phyloP scores from a whole-genome alignment of 2,113 vertebrate species.

The Ivindomyrus marchei region DNA sequence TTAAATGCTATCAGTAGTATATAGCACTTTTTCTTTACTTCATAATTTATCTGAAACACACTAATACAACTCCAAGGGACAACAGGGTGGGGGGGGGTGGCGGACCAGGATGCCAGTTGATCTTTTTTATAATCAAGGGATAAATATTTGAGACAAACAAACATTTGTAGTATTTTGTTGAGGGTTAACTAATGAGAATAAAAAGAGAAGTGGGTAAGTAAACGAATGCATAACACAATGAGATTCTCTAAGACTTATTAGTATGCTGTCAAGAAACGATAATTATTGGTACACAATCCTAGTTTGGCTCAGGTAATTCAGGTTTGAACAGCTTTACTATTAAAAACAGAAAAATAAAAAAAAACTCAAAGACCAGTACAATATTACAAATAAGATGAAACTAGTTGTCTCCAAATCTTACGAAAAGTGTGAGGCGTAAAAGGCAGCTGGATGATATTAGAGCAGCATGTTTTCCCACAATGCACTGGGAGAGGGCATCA shows the following conservation, averaged over 20 bases:
- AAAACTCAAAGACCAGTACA: background rate
- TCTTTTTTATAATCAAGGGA: background rate
- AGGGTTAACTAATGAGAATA: background rate
- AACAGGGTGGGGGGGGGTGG: background rate
- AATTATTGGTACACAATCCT: background rate
- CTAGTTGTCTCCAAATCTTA: background rate
- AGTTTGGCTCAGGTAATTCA: background rate
- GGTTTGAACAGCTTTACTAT: background rate
- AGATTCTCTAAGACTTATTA: background rate
- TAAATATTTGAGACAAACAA: background rate
- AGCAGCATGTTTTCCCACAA: slow-evolving; percentile 32
- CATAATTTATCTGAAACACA: background rate
- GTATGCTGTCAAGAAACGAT: background rate
- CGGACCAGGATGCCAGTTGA: background rate
- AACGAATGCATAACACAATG: background rate
- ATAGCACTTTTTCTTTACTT: background rate
- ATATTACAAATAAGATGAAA: background rate
- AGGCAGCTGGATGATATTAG: background rate
- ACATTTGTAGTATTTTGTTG: background rate
- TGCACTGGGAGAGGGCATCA: slow-evolving; percentile 10
- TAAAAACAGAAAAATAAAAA: background rate
- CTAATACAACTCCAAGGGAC: background rate
- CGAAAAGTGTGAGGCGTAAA: background rate
- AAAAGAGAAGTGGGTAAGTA: background rate
- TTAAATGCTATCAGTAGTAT: background rate